Conservation (phyloP, 2,113 vertebrate species). For the Hippocampus comes region DNA sequence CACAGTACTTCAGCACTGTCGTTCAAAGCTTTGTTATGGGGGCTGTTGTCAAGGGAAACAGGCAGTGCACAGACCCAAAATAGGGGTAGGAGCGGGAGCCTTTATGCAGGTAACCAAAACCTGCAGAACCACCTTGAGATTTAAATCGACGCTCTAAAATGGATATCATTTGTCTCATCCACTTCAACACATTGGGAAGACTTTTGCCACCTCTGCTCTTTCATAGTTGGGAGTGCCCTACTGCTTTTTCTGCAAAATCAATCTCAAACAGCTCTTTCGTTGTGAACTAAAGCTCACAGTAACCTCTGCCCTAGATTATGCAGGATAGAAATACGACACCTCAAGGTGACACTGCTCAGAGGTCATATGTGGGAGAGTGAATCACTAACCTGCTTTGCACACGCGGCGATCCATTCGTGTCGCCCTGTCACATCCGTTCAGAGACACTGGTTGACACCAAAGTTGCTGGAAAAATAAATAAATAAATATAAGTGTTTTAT, state of each 20-base stretch:
- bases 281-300: not conserved
- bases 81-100: not conserved
- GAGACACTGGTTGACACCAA: no score
- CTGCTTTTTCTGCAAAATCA: no score
- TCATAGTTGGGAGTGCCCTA: no score
- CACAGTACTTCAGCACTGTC: not conserved
- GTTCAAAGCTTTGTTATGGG: not conserved
- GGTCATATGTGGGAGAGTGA: not conserved
- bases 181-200: no score
- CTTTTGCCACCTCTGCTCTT: no score
- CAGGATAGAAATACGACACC: not conserved
- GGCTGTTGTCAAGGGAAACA: not conserved
- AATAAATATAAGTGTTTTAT: no score
- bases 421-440: not conserved
- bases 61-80: not conserved
- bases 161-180: no score
- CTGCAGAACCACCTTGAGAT: not conserved
- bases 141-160: not conserved
- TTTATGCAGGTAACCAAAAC: not conserved
- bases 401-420: no score
- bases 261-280: not conserved
- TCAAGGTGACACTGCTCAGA: not conserved
- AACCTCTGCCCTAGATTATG: not conserved
- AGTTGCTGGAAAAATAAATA: no score
- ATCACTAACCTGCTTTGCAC: not conserved